phyloP scores from a whole-genome alignment of 2,888 invertebrate genomes.

The Eucriotettix oculatus region DNA sequence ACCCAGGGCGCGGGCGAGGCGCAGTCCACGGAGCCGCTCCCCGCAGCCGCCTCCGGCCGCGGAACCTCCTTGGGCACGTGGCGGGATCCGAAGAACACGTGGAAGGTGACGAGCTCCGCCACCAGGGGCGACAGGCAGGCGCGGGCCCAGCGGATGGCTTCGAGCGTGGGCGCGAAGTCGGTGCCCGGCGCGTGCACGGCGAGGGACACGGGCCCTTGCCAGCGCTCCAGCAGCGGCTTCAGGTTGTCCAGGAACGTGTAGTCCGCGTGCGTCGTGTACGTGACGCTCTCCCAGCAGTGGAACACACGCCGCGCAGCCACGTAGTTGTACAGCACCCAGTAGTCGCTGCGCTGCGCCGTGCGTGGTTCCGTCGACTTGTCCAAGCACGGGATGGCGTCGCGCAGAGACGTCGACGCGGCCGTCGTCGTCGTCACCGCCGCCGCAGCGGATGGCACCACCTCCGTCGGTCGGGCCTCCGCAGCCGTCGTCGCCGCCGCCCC shows the following conservation, averaged over 20 bases:
- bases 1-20: slow-evolving; percentile 48
- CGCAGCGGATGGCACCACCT: not conserved
- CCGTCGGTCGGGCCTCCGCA: not conserved
- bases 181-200: slow-evolving; percentile 76
- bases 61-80: slow-evolving; percentile 64
- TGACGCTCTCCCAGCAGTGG: slow-evolving; percentile 68
- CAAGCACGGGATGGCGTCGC: slow-evolving; percentile 35
- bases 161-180: slow-evolving; percentile 60
- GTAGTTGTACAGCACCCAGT: slow-evolving; percentile 81
- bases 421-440: not conserved
- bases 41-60: slow-evolving; percentile 27
- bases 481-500: not conserved
- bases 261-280: slow-evolving; percentile 85
- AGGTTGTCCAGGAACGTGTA: slow-evolving; percentile 83
- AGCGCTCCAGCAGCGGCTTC: slow-evolving; percentile 65
- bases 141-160: slow-evolving; percentile 64
- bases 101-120: slow-evolving; percentile 68
- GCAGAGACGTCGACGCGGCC: not conserved
- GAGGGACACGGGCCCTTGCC: slow-evolving; percentile 76
- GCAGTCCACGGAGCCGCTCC: slow-evolving; percentile 52
- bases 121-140: slow-evolving; percentile 57
- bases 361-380: slow-evolving; percentile 41
- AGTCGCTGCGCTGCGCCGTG: slow-evolving; percentile 58
- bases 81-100: slow-evolving; percentile 73
- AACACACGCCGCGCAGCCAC: slow-evolving; percentile 45